phyloP scores from a whole-genome alignment of 2,888 invertebrate genomes.

The Ctena decussata region DNA sequence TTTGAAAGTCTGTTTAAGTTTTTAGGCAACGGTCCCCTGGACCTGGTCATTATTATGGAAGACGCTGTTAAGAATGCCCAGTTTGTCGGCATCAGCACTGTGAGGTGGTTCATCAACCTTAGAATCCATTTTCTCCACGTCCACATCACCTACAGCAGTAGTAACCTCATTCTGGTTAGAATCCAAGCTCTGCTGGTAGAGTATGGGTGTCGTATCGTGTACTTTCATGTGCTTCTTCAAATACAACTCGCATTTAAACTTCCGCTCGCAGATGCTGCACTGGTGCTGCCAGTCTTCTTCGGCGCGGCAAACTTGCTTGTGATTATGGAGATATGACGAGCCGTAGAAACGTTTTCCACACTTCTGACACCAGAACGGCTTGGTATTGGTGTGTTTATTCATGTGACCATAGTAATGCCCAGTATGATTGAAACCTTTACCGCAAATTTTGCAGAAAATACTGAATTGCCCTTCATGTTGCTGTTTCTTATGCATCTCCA shows the following conservation, averaged over 20 bases:
- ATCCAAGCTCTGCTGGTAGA: neutral
- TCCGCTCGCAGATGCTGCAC: slow-evolving; percentile 51
- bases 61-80: neutral
- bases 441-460: slow-evolving; percentile 63
- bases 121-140: too few relatives aligned
- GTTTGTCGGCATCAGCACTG: neutral
- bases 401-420: slow-evolving; percentile 67
- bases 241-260: slow-evolving; percentile 65
- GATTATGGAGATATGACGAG: slow-evolving; percentile 64
- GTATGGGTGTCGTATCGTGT: slow-evolving; percentile 53
- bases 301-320: slow-evolving; percentile 63
- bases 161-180: neutral
- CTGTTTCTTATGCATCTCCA: slow-evolving; percentile 68
- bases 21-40: neutral
- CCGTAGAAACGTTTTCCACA: slow-evolving; percentile 64
- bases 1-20: too few relatives aligned
- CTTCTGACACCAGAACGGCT: slow-evolving; percentile 66
- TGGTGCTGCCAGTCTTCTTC: slow-evolving; percentile 52
- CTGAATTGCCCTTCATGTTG: slow-evolving; percentile 64
- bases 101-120: neutral
- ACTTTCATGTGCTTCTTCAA: slow-evolving; percentile 64
- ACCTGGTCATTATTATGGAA: neutral
- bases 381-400: slow-evolving; percentile 67
- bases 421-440: slow-evolving; percentile 63
- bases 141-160: neutral